Percentiles rank a stretch among this genome's conserved stretches.
phyloP scores from a whole-genome alignment of 1,140 invertebrate genomes.

The Onthophagus taurus region DNA sequence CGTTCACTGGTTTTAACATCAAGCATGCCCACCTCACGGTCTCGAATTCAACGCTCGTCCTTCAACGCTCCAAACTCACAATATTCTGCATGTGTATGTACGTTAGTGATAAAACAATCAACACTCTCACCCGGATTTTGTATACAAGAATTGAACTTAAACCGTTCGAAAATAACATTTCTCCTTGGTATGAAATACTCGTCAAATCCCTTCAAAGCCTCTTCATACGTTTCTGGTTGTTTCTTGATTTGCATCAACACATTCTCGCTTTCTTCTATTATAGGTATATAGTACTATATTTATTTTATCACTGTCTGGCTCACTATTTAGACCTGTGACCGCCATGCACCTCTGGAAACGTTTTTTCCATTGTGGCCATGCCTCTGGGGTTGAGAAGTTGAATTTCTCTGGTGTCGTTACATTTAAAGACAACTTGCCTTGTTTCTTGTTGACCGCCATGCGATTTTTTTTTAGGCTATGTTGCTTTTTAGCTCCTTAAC shows the following conservation, averaged over 20 bases:
- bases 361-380: too few relatives aligned
- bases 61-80: conserved; percentile 33
- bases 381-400: too few relatives aligned
- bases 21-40: conserved; percentile 31
- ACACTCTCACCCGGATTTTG: conserved; percentile 30
- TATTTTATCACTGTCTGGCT: too few relatives aligned
- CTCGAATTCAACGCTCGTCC: conserved; percentile 33
- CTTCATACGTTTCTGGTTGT: conserved; percentile 13
- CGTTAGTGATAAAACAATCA: conserved; percentile 34
- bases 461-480: too few relatives aligned
- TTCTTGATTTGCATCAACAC: conserved; percentile 9
- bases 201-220: conserved; percentile 24
- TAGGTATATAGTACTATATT: too few relatives aligned
- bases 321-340: too few relatives aligned
- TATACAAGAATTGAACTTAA: conserved; percentile 32
- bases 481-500: too few relatives aligned
- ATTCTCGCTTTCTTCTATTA: too few relatives aligned
- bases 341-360: too few relatives aligned
- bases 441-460: too few relatives aligned
- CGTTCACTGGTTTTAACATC: conserved; percentile 24
- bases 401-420: too few relatives aligned
- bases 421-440: too few relatives aligned
- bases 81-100: conserved; percentile 30
- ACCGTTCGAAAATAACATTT: conserved; percentile 34
- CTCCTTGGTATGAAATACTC: conserved; percentile 32